Base-by-base conservation (phyloP, 2,113 vertebrate species). In the Paradisaea rubra region DNA sequence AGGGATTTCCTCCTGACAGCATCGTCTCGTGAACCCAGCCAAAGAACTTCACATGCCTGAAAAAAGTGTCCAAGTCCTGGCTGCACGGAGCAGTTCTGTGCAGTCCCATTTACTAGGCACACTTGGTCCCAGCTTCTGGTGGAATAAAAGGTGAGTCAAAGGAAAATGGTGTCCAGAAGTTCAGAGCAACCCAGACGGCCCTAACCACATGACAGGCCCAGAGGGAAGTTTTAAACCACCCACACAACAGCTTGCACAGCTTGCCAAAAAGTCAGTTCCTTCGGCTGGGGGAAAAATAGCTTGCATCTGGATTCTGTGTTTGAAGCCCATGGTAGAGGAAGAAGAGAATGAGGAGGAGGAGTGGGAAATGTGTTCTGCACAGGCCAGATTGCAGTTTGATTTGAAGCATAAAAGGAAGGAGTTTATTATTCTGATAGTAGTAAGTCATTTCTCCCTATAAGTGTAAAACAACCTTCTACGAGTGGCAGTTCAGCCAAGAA, bases 141-240 rank as follows among this genome's bases (percentile, higher is more conserved):
- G 95, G 83, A 96, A 83, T 95, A 96, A 96, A 94, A 97, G 89
- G 97, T 97, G 96, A 97, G 96, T 97, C 96, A 97, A 97, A 96
- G 85, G 82, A 93, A 96, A 96, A 95, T 82, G 85, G 88, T 77
- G 89, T 96, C 95, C 97, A 95, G 95, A 94, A 96, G 79, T 76
- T 82, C 93, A 91, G 91, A 95, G 81, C 83, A 96, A 63, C 73
- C 87, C 95, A 97, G 97, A 97, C 96, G 39, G 91, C 81, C 89
- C 47, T 96, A 96, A 97, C 97, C 97, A 96, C 97, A 97, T 95
- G 92, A 94, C 97, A 96, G 95, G 83, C 88, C 94, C 95, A 95
- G n/a, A 69, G 96, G 94, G 94, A 95, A 94, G 87, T 95, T 93
- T 94, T 95, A 78, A 93, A 94, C 97, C 95, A 95, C 97, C 97